A percentile compares a stretch with the other conserved stretches of the same genome.
Evolutionary conservation across 1,140 invertebrate genomes (phyloP).

Genomic region (Drosophila takahashii): DNA sequence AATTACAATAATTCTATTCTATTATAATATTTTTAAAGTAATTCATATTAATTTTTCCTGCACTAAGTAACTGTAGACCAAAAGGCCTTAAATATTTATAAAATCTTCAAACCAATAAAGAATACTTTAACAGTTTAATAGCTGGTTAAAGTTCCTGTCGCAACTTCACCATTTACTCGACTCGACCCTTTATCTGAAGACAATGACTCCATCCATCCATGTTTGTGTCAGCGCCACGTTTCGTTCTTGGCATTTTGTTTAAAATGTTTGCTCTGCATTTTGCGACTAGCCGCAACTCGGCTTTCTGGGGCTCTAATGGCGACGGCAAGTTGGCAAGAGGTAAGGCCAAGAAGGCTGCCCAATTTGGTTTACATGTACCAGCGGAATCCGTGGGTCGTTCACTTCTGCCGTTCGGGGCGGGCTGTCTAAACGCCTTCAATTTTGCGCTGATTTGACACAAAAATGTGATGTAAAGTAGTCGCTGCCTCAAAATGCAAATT

Average conservation of each 20-base stretch:
- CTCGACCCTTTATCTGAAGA: slow-evolving; percentile 11
- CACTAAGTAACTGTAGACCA: no score
- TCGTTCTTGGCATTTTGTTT: slow-evolving; percentile 56
- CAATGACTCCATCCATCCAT: slow-evolving; percentile 38
- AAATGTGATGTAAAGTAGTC: slow-evolving; percentile 63
- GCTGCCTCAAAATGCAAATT: slow-evolving; percentile 71
- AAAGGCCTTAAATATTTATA: no score
- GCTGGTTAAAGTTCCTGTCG: neutral
- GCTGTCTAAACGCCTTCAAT: slow-evolving; percentile 62
- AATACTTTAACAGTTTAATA: neutral
- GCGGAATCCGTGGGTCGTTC: slow-evolving; percentile 31
- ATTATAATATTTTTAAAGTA: no score
- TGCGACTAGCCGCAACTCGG: slow-evolving; percentile 31
- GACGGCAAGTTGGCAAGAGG: slow-evolving; percentile 4
- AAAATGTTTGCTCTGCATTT: slow-evolving; percentile 68
- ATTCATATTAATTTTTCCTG: no score
- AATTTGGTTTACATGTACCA: slow-evolving; percentile 20
- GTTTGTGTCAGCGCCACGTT: slow-evolving; percentile 35
- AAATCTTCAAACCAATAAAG: no score
- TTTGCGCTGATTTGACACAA: slow-evolving; percentile 80
- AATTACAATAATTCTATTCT: no score
- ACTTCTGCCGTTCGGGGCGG: slow-evolving; percentile 13
- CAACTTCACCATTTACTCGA: neutral
- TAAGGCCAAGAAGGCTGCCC: slow-evolving; percentile 5
- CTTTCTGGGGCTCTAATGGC: slow-evolving; percentile 6